phyloP scores from a whole-genome alignment of 2,113 vertebrate genomes.

The Neolamprologus variostigma region DNA sequence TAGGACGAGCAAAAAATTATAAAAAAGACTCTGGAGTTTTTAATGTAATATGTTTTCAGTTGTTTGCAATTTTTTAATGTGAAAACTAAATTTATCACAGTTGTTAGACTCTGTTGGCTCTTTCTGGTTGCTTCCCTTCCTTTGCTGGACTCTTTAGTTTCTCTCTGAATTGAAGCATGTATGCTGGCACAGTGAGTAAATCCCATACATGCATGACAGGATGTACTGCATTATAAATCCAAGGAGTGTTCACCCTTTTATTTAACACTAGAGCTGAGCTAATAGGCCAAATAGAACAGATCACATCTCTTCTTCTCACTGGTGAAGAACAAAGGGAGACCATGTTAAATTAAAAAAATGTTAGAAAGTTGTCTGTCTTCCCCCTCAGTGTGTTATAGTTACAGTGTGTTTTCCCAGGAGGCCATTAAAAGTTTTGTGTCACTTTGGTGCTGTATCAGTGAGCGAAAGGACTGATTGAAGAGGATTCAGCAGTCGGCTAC shows the following conservation, averaged over 20 bases:
- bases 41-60: background rate
- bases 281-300: background rate
- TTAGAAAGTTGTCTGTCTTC: background rate
- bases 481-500: background rate
- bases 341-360: background rate
- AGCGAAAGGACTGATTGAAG: background rate
- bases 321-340: background rate
- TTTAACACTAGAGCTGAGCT: background rate
- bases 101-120: background rate
- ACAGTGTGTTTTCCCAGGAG: background rate
- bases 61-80: background rate
- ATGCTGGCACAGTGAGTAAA: background rate
- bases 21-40: background rate
- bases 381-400: background rate
- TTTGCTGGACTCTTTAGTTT: background rate
- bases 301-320: background rate
- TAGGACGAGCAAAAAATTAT: conserved; percentile 28
- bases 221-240: background rate
- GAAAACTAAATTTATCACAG: background rate
- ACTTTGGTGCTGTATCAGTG: background rate
- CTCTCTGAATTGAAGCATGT: background rate
- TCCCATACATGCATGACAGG: background rate
- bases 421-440: background rate
- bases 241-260: background rate
- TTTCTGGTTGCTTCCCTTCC: background rate